A percentile compares a stretch with the other conserved stretches of the same genome.
Conservation (phyloP, 2,797 vertebrate species). For the Ataeniobius toweri region DNA sequence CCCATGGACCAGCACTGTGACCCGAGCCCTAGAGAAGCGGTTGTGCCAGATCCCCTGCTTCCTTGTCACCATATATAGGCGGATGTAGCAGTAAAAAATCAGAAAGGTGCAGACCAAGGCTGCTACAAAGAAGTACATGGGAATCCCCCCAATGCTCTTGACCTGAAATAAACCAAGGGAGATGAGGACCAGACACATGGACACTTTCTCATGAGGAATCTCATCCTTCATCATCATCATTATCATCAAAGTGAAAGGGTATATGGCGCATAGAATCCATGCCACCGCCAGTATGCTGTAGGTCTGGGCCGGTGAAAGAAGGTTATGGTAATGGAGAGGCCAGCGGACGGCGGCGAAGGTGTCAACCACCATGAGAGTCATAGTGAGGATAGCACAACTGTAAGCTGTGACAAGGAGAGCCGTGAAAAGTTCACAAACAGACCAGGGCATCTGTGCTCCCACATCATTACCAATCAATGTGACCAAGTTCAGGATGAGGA, state of each 20-base stretch:
- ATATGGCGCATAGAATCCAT: constrained; percentile 78
- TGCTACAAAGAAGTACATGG: constrained; percentile 70
- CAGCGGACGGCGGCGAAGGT: constrained; percentile 84
- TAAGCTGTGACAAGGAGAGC: constrained; percentile 68
- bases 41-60: constrained; percentile 82
- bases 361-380: constrained; percentile 84
- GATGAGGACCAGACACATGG: constrained; percentile 76
- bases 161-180: constrained; percentile 60
- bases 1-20: constrained; percentile 81
- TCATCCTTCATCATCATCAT: constrained; percentile 64
- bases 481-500: constrained; percentile 76
- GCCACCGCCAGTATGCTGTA: constrained; percentile 66
- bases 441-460: constrained; percentile 44
- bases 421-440: constrained; percentile 75
- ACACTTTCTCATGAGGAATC: background rate
- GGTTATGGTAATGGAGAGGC: constrained; percentile 79
- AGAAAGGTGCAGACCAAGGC: constrained; percentile 73
- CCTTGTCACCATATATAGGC: constrained; percentile 82
- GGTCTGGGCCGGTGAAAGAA: constrained; percentile 69
- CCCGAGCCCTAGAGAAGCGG: constrained; percentile 81
- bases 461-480: constrained; percentile 64
- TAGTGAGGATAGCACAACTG: constrained; percentile 78
- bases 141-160: constrained; percentile 41
- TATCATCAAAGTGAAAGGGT: constrained; percentile 75
- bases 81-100: constrained; percentile 83